Percentiles rank a stretch among this genome's conserved stretches.
Evolutionary conservation across 1,140 invertebrate species (phyloP).

Genomic region (Drosophila tropicalis): DNA sequence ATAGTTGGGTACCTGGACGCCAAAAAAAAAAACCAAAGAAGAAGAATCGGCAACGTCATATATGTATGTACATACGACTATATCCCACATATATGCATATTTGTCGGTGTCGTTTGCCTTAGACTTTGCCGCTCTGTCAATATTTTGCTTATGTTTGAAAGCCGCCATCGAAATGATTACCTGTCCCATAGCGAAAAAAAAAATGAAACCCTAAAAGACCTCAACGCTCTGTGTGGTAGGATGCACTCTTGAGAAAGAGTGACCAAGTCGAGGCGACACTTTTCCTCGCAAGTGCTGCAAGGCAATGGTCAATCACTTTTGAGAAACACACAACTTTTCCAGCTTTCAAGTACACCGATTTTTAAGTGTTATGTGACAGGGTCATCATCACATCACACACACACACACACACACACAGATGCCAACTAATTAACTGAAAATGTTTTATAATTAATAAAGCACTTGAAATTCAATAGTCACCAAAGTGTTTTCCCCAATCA

Average conservation of each 20-base stretch:
- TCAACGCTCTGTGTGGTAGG: constrained; percentile 72
- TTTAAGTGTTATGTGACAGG: constrained; percentile 32
- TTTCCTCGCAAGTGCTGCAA: constrained; percentile 51
- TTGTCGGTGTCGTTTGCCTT: constrained; percentile 69
- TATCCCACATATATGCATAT: constrained; percentile 44
- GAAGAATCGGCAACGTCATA: constrained; percentile 75
- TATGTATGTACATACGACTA: constrained; percentile 39
- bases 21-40: not conserved
- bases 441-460: constrained; percentile 68
- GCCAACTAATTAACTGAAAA: constrained; percentile 62
- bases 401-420: not conserved
- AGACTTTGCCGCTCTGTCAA: constrained; percentile 78
- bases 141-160: constrained; percentile 76
- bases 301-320: constrained; percentile 45
- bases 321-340: constrained; percentile 60
- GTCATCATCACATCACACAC: constrained; percentile 25
- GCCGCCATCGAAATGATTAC: constrained; percentile 60
- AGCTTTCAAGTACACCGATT: constrained; percentile 25
- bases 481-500: not conserved
- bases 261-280: constrained; percentile 58
- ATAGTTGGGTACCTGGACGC: constrained; percentile 23
- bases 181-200: constrained; percentile 60
- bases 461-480: constrained; percentile 17
- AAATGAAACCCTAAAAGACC: constrained; percentile 26
- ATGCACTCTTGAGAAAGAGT: constrained; percentile 57